Conservation (phyloP, 2,113 vertebrate species). For the Danio rerio region DNA sequence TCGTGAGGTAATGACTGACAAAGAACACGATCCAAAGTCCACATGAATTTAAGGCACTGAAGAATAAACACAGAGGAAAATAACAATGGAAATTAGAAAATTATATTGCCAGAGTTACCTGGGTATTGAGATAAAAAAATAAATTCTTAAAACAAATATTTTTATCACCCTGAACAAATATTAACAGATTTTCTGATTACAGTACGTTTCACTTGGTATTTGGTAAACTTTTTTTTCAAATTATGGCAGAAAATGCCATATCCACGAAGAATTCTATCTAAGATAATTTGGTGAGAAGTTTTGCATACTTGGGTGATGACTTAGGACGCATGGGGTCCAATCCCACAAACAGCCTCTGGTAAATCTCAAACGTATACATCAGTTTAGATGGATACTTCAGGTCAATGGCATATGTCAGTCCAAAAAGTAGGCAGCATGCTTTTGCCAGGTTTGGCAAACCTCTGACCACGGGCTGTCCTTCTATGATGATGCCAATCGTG, state of each 20-base stretch:
- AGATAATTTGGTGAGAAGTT: slow-evolving; percentile 6
- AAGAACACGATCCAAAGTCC: slow-evolving; percentile 15
- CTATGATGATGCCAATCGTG: slow-evolving; percentile 4
- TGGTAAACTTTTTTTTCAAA: neutral
- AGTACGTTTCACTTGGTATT: neutral
- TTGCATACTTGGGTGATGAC: neutral
- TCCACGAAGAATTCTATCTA: slow-evolving; percentile 7
- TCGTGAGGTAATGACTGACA: slow-evolving; percentile 6
- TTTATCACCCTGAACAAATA: neutral
- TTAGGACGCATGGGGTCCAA: neutral
- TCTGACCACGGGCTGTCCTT: slow-evolving; percentile 11
- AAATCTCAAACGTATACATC: slow-evolving; percentile 12
- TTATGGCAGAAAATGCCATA: neutral
- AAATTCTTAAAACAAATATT: neutral
- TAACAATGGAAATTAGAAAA: too few relatives aligned
- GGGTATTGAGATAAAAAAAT: neutral
- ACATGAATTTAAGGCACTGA: slow-evolving; percentile 19
- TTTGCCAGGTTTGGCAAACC: neutral
- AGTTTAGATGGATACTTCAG: slow-evolving; percentile 34
- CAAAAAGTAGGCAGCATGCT: slow-evolving; percentile 27
- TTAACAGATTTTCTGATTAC: neutral
- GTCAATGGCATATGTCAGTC: slow-evolving; percentile 32
- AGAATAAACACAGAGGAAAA: neutral
- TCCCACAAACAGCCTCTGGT: neutral
- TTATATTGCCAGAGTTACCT: too few relatives aligned